Evolutionary conservation across 1,140 invertebrate species (phyloP), one percentile per base, ranked within the genome.

Genomic region (Drosophila asahinai): DNA sequence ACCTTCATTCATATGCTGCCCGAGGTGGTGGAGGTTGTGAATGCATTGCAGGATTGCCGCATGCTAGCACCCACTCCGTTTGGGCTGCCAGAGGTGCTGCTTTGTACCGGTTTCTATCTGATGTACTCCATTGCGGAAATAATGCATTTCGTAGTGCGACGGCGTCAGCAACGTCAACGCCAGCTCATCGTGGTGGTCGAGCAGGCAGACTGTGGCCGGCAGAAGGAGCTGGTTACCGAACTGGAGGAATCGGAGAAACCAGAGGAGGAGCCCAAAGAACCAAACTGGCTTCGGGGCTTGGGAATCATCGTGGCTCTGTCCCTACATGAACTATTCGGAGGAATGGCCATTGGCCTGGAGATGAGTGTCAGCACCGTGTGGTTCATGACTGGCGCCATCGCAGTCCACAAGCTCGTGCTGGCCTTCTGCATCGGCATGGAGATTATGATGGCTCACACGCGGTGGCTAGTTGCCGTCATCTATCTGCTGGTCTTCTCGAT

Each of bases 251-350:
- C 17, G 19, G 14, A 25, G 7, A 57, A 40, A 8, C 92, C 94
- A 71, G 92, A 92, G 45, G 58, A 25, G 3, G 55, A 25, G 9
- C 66, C 45, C 3, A 51, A 72, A 33, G 70, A 89, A 9, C 83
- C 83, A 30, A 94, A 94, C 5, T 95, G 95, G 36, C 92, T 97
- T 3, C 93, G 96, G 77, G 96, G 96, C 38, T 90, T 97, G 33
- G 93, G 97, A 43, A 96, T 98, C 55, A 96, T 98, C 2, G 93
- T 98, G 22, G 97, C 97, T 2, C 94, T 99, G 12, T 98, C 97
- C 8, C 95, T 98, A 59, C 98, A 99, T 92, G 97, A 98, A 80
- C 93, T 98, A 0, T 98, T 99, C 84, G 98, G 98, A 94, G 97
- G 98, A 40, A 94, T 98, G 59, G 96, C 97, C 15, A 96, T 98